Evolutionary conservation across 1,140 invertebrate species (phyloP).

Genomic region (Zaprionus inermis): DNA sequence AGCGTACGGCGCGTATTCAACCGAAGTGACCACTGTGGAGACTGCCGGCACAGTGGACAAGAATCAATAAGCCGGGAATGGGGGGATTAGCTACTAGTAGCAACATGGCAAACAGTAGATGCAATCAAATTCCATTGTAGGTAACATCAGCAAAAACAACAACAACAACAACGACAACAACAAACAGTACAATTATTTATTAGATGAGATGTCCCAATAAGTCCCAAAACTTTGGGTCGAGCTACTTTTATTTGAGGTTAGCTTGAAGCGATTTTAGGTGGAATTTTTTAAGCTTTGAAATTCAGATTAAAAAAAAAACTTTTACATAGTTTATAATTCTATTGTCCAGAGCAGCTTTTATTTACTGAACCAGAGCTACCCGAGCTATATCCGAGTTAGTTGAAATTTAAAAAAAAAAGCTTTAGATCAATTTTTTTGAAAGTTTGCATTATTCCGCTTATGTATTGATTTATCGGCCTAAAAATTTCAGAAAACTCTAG

Average conservation of each 20-base stretch:
- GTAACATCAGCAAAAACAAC: conserved; percentile 27
- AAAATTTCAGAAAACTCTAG: neutral
- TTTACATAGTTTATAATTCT: neutral
- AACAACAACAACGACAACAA: conserved; percentile 42
- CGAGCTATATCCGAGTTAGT: too few species aligned
- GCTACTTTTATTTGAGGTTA: neutral
- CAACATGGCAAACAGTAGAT: conserved; percentile 59
- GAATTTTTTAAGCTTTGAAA: too few species aligned
- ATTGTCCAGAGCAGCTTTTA: neutral
- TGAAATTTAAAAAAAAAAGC: too few species aligned
- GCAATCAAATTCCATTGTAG: conserved; percentile 66
- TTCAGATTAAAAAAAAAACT: too few species aligned
- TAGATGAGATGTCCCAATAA: conserved; percentile 43
- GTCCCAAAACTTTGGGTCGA: neutral
- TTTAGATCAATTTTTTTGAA: too few species aligned
- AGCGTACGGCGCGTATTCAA: conserved; percentile 74
- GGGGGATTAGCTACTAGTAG: neutral
- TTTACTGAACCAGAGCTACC: neutral
- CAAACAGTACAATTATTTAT: conserved; percentile 73
- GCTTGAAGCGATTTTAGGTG: neutral
- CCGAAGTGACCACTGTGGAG: conserved; percentile 78
- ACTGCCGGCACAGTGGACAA: conserved; percentile 50
- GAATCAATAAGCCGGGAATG: conserved; percentile 1
- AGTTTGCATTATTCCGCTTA: neutral
- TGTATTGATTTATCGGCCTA: too few species aligned